Base-by-base conservation (phyloP, 2,888 invertebrate genomes). In the Dilophus febrilis region DNA sequence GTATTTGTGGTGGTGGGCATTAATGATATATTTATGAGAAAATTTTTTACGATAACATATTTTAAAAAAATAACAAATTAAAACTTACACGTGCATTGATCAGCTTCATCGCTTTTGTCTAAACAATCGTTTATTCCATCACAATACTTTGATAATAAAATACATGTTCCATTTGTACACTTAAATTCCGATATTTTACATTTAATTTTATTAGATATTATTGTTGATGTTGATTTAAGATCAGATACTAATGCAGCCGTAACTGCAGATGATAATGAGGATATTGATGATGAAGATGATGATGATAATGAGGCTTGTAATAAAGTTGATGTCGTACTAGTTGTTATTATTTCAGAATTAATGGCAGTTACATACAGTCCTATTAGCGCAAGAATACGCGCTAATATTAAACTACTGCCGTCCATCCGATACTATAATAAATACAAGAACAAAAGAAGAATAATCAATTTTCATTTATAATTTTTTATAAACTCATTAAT, bases 121-220 rank as follows among this genome's bases (percentile, higher is more conserved):
- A 74, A 74, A 52, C 84, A 85, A 57, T 85, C 82, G 51, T 76
- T 73, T 44, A 76, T 66, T 16, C 80, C 77, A 53, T 85, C 79
- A 61, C 85, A 85, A 57, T 72, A 80, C 59, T 75, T 75, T 63
- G 78, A 78, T 54, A 77, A 61, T 32, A 76, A 71, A 52, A 84
- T 70, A 63, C 83, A 82, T 43, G 62, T 62, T 13, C 66, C 66
- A 50, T 64, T 64, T 44, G 51, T 48, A 49, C 70, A 67, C 46
- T 60, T 57, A 49, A 63, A 68, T 53, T 70, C 68, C 44, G 64
- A 67, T 41, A 41, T 27, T 38, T 41, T 41, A 37, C 44, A 44
- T 37, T 11, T 10, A 11, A 31, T 35, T 16, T 18, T 14, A 12
- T 40, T 37, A 7, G 32, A 26, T 35, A 31, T 30, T 38, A 18